A percentile compares a stretch with the other conserved stretches of the same genome.
Conservation (phyloP, 2,113 vertebrate species). For the Microtus richardsoni region DNA sequence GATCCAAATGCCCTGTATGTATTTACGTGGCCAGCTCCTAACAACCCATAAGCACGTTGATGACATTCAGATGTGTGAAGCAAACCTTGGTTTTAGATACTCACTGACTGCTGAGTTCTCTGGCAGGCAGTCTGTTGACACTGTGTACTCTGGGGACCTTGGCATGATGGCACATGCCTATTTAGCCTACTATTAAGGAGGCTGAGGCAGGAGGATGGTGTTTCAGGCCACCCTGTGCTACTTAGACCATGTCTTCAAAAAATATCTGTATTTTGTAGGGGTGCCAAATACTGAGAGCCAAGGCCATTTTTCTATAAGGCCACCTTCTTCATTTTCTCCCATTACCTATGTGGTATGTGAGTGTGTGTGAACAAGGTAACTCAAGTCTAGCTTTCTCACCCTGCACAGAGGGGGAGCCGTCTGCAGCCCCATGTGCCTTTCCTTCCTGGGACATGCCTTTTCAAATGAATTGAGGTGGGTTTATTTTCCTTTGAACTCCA, state of each 20-base stretch:
- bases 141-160: neutral
- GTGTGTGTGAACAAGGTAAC: neutral
- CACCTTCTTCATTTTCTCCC: neutral
- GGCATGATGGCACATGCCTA: neutral
- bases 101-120: neutral
- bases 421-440: neutral
- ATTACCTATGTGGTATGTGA: neutral
- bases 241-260: neutral
- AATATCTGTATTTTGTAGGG: neutral
- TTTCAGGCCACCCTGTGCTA: neutral
- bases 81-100: neutral
- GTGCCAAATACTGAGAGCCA: neutral
- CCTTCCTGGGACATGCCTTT: neutral
- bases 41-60: neutral
- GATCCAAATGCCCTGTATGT: neutral
- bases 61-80: neutral
- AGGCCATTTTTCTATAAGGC: neutral
- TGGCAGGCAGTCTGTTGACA: neutral
- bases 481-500: neutral
- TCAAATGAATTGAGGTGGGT: neutral
- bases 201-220: neutral
- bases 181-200: neutral
- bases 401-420: neutral
- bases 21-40: slow-evolving; percentile 1
- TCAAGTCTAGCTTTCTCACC: neutral